These are phyloP conservation scores for Philaethria dido DNA, from an alignment of 2,888 invertebrate species.

Conservation along the genomic window DNA sequence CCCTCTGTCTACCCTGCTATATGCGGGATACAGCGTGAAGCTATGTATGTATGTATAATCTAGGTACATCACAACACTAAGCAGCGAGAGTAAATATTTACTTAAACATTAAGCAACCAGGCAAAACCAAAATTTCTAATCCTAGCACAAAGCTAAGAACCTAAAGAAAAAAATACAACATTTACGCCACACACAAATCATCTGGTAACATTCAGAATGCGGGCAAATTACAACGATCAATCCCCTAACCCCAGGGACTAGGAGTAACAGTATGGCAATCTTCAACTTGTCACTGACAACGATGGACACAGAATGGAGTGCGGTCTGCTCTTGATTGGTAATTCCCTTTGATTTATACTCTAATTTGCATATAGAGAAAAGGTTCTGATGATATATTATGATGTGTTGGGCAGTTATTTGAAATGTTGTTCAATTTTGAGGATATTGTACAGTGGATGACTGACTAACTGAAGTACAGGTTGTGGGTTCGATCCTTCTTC, in stretches of 20 bases:
- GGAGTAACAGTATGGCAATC: conserved; percentile 69
- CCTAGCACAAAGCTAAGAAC: not conserved
- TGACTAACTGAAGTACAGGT: no score
- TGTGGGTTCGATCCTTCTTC: no score
- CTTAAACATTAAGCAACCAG: no score
- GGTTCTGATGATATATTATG: conserved; percentile 2
- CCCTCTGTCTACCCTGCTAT: no score
- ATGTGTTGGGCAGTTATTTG: no score
- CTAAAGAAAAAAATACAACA: conserved; percentile 8
- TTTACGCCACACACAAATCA: conserved; percentile 57
- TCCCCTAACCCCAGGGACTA: conserved; percentile 65
- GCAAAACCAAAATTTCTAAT: not conserved
- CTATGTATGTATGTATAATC: no score
- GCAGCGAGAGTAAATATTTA: no score
- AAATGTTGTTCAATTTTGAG: no score
- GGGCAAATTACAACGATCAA: conserved; percentile 76
- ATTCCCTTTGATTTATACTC: conserved; percentile 45
- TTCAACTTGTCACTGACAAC: conserved; percentile 76
- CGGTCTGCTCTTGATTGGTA: conserved; percentile 48
- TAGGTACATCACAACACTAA: no score
- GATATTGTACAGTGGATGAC: no score
- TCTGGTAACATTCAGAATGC: conserved; percentile 57
- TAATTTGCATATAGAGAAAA: conserved; percentile 40
- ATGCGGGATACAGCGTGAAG: no score
- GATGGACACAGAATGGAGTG: conserved; percentile 53